Evolutionary conservation across 2,797 vertebrate genomes (phyloP).

Genomic region (Phrynocephalus forsythii): DNA sequence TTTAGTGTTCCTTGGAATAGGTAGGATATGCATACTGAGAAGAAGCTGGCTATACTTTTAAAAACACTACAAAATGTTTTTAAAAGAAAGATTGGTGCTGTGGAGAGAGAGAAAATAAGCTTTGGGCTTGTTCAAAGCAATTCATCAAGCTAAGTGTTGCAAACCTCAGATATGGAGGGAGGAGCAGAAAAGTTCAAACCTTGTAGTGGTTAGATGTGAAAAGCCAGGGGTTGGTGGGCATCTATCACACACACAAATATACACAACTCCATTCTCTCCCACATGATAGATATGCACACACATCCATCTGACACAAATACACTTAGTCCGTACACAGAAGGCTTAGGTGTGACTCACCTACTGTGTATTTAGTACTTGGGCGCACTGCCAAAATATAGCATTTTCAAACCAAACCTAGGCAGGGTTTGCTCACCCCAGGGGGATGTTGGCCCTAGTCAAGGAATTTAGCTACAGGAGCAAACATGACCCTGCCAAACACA

Average conservation of each 20-base stretch:
- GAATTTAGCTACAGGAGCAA: conserved; percentile 33
- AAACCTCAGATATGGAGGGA: too few relatives aligned
- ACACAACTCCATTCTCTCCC: neutral
- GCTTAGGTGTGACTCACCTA: conserved; percentile 38
- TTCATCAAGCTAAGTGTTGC: too few relatives aligned
- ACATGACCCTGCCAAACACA: conserved; percentile 23
- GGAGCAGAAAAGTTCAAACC: too few relatives aligned
- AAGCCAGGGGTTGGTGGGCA: too few relatives aligned
- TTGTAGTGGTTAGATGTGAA: too few relatives aligned
- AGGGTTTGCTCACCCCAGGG: conserved; percentile 40
- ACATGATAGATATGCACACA: conserved; percentile 26
- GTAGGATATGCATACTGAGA: too few relatives aligned
- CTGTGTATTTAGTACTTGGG: conserved; percentile 36
- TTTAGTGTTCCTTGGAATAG: too few relatives aligned
- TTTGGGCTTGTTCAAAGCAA: too few relatives aligned
- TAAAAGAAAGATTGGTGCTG: too few relatives aligned
- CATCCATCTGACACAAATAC: conserved; percentile 30
- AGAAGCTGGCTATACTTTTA: too few relatives aligned
- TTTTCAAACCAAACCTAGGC: conserved; percentile 37
- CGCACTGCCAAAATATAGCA: conserved; percentile 25
- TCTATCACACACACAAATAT: neutral
- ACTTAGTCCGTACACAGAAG: conserved; percentile 25
- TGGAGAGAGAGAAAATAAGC: too few relatives aligned
- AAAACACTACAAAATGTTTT: too few relatives aligned
- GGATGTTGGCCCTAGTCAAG: conserved; percentile 34